Conservation (phyloP, 1,140 invertebrate genomes). For the Lucilia sericata region DNA sequence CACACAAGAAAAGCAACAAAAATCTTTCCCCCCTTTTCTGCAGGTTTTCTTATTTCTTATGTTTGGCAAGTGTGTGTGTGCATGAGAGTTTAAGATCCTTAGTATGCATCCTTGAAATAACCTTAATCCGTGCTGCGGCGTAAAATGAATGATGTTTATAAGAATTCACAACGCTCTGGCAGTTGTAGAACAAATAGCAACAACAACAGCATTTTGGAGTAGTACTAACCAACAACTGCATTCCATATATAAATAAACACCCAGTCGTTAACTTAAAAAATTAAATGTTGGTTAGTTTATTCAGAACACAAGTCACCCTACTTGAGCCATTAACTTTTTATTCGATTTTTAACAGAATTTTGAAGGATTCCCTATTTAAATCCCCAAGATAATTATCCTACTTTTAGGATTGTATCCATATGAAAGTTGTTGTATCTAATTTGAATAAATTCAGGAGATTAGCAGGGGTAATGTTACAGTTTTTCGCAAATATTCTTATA, state of each 20-base stretch:
- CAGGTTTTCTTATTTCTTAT: background rate
- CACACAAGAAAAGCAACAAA: background rate
- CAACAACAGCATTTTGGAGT: background rate
- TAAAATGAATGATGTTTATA: conserved; percentile 64
- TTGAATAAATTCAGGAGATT: no score
- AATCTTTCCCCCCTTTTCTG: background rate
- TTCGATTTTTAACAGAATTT: no score
- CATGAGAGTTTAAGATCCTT: background rate
- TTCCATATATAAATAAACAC: background rate
- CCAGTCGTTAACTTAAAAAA: no score
- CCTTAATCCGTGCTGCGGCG: conserved; percentile 63
- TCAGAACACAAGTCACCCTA: background rate
- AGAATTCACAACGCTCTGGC: conserved; percentile 21
- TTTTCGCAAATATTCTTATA: no score
- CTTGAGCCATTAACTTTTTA: background rate
- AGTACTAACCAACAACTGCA: conserved; percentile 1
- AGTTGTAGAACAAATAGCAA: conserved; percentile 30
- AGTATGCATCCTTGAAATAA: conserved; percentile 64
- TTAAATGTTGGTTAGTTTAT: no score
- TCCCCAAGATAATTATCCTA: no score
- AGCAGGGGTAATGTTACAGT: no score
- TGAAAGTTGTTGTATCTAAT: no score
- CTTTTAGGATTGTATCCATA: no score
- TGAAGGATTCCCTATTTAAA: no score
- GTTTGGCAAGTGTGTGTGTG: background rate